Evolutionary conservation across 2,797 vertebrate genomes (phyloP).

Genomic region (Periparus ater): DNA sequence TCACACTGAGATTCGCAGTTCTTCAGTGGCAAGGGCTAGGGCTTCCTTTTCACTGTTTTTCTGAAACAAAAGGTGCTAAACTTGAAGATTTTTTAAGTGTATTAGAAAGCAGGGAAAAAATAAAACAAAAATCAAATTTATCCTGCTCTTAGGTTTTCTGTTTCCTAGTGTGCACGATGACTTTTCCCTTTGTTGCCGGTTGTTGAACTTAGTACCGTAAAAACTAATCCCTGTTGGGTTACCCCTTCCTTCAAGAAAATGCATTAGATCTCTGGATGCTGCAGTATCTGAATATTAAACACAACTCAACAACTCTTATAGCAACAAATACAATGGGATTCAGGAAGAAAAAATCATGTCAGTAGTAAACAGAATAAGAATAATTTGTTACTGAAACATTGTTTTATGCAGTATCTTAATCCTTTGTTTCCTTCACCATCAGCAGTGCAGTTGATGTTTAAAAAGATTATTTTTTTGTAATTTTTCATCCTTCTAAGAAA

Average conservation of each 20-base stretch:
- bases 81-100: not conserved
- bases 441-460: not conserved
- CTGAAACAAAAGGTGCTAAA: not conserved
- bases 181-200: not conserved
- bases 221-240: not conserved
- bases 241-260: not conserved
- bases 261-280: not conserved
- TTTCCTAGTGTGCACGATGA: not conserved
- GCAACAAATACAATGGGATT: not conserved
- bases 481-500: not conserved
- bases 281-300: not conserved
- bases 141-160: not conserved
- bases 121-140: not conserved
- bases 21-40: not conserved
- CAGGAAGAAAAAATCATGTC: not conserved
- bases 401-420: not conserved
- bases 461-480: not conserved
- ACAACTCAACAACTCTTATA: not conserved
- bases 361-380: not conserved
- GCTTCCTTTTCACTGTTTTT: not conserved
- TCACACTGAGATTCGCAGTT: not conserved
- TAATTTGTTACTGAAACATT: not conserved
- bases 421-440: not conserved
- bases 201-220: not conserved
- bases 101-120: not conserved